phyloP scores from a whole-genome alignment of 2,888 invertebrate genomes.

The Troilus luridus region DNA sequence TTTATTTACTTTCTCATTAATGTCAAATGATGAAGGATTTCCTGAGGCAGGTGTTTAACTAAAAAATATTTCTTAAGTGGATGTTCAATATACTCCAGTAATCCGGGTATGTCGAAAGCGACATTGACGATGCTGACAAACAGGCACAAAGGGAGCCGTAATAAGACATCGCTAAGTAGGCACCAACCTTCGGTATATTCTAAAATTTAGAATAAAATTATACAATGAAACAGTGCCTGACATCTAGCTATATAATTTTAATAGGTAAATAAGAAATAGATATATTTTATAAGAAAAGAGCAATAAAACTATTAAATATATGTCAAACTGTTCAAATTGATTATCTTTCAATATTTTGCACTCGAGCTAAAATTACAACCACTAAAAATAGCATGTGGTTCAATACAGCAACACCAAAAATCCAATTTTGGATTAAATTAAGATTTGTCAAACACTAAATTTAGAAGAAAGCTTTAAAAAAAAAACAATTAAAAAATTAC shows the following conservation, averaged over 20 bases:
- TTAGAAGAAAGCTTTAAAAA: too few relatives aligned
- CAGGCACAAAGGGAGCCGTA: constrained; percentile 80
- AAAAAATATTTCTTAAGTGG: constrained; percentile 78
- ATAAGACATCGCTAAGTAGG: constrained; percentile 78
- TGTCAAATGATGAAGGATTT: constrained; percentile 67
- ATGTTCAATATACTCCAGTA: constrained; percentile 76
- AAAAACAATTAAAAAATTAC: too few relatives aligned
- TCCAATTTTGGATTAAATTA: too few relatives aligned
- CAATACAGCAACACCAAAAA: not conserved
- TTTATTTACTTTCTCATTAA: constrained; percentile 64
- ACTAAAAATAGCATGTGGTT: not conserved
- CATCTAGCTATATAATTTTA: too few relatives aligned
- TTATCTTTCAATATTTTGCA: not conserved
- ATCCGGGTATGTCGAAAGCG: constrained; percentile 72
- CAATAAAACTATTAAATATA: not conserved
- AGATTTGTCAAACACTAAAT: too few relatives aligned
- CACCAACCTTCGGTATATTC: constrained; percentile 79
- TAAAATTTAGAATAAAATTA: constrained; percentile 64
- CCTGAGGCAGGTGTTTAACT: constrained; percentile 74
- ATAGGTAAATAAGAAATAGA: not conserved
- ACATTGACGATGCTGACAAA: constrained; percentile 78
- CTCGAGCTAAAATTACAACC: not conserved
- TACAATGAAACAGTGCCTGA: not conserved
- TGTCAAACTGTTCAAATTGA: not conserved
- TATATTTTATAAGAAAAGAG: not conserved